Evolutionary conservation across 2,888 invertebrate genomes (phyloP).

Genomic region (Eupithecia insigniata): DNA sequence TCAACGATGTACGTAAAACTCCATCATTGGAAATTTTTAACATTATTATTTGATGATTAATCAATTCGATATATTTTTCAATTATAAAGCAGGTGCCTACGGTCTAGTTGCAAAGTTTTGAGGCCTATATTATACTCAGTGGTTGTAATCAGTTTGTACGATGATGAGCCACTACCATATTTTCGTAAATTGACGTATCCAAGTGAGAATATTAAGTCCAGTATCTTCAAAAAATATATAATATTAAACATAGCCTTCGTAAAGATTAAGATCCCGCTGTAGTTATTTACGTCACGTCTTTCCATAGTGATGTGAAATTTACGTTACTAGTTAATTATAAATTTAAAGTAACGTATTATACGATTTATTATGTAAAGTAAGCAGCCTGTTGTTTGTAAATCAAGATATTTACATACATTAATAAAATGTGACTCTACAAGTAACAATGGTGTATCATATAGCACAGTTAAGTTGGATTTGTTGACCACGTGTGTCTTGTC

Average conservation of each 20-base stretch:
- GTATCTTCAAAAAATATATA: too few relatives aligned
- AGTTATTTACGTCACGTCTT: conserved; percentile 4
- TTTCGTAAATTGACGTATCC: too few relatives aligned
- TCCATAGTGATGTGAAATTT: conserved; percentile 6
- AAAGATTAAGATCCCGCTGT: background rate
- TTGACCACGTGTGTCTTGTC: conserved; percentile 26
- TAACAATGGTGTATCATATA: conserved; percentile 13
- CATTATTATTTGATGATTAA: background rate
- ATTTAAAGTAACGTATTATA: conserved; percentile 16
- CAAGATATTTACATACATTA: conserved; percentile 28
- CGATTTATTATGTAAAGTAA: conserved; percentile 23
- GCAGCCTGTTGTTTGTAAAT: conserved; percentile 25
- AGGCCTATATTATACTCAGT: too few relatives aligned
- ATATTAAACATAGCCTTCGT: background rate
- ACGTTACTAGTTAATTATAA: conserved; percentile 5
- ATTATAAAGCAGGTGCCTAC: too few relatives aligned
- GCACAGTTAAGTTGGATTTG: conserved; percentile 21
- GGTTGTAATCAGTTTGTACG: too few relatives aligned
- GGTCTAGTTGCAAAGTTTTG: too few relatives aligned
- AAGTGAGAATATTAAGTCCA: too few relatives aligned
- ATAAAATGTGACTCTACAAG: background rate
- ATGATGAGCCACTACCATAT: too few relatives aligned
- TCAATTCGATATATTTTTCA: too few relatives aligned
- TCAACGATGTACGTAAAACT: background rate
- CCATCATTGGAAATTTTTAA: background rate